Conservation (phyloP, 2,797 vertebrate genomes). For the Phataginus tricuspis region DNA sequence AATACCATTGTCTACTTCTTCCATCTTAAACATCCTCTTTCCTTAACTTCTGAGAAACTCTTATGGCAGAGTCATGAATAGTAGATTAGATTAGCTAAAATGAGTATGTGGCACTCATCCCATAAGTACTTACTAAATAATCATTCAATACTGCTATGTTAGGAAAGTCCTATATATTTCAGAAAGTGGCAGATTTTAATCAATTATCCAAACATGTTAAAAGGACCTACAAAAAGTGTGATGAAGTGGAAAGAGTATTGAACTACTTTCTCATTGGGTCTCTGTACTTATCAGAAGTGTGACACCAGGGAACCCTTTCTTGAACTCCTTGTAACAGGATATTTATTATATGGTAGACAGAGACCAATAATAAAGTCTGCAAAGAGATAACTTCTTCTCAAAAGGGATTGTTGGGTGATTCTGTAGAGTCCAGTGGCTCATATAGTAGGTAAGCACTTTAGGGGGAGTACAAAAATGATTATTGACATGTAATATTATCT, state of each 20-base stretch:
- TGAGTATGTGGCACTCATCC: background rate
- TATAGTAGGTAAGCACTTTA: background rate
- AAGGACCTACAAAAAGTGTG: background rate
- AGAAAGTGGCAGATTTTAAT: slow-evolving; percentile 41
- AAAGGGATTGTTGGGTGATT: background rate
- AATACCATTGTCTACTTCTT: background rate
- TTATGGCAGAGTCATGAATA: background rate
- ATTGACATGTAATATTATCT: background rate
- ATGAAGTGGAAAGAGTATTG: background rate
- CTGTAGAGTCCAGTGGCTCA: background rate
- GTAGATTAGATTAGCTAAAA: background rate
- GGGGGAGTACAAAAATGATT: background rate
- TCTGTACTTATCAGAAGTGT: background rate
- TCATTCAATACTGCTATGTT: background rate
- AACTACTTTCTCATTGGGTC: background rate
- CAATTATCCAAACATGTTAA: slow-evolving; percentile 23
- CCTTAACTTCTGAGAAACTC: background rate
- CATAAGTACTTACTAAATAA: background rate
- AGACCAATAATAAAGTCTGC: background rate
- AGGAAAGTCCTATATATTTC: background rate
- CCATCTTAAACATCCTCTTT: slow-evolving; percentile 18
- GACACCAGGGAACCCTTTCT: background rate
- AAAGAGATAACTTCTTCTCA: background rate
- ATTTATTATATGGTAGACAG: background rate
- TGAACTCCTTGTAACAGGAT: background rate